Conservation (phyloP, 2,797 vertebrate genomes). For the Phylloscopus collybita region DNA sequence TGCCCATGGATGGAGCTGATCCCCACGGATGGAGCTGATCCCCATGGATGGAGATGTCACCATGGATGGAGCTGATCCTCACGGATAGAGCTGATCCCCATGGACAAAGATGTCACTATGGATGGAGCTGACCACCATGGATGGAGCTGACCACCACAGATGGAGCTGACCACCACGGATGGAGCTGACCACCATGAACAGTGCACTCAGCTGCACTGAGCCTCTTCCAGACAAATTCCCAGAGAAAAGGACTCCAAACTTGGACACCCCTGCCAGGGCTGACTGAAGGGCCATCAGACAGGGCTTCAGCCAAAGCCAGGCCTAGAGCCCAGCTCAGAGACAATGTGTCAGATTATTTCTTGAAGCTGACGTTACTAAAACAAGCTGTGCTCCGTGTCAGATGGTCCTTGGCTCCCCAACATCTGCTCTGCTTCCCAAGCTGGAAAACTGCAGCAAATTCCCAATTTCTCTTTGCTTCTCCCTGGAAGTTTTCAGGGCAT, state of each 20-base stretch:
- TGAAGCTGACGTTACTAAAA: not conserved
- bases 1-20: no score
- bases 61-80: no score
- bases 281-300: not conserved
- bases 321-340: not conserved
- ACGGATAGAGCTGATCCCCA: not conserved
- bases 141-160: not conserved
- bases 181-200: not conserved
- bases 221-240: not conserved
- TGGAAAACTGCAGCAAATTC: not conserved
- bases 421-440: not conserved
- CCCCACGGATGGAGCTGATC: not conserved
- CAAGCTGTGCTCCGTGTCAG: not conserved
- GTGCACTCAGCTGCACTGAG: not conserved
- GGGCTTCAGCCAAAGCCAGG: not conserved
- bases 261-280: fast-evolving
- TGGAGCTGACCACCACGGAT: not conserved
- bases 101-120: not conserved
- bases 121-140: not conserved
- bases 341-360: not conserved
- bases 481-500: not conserved
- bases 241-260: not conserved
- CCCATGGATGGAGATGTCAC: no score
- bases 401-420: not conserved
- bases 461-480: not conserved